A percentile compares a stretch with the other conserved stretches of the same genome.
Evolutionary conservation across 2,888 invertebrate species (phyloP).

Genomic region (Nasonovia ribisnigri): DNA sequence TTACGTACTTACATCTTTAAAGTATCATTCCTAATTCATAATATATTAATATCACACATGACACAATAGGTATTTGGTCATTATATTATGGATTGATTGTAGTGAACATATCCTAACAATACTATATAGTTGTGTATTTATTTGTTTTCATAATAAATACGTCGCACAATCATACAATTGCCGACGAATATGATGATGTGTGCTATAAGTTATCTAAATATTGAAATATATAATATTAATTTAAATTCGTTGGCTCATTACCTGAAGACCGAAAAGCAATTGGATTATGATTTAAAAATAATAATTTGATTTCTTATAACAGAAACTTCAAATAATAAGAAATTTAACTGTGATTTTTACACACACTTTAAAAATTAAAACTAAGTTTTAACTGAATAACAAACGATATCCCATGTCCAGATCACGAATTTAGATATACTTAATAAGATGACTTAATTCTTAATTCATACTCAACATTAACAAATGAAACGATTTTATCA

Average conservation of each 20-base stretch:
- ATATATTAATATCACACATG: too few species aligned
- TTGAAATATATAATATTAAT: background rate
- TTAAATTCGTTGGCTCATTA: background rate
- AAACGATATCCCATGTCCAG: background rate
- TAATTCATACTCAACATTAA: too few species aligned
- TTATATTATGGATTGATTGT: too few species aligned
- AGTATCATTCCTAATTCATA: background rate
- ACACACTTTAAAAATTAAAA: background rate
- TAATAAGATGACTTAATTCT: too few species aligned
- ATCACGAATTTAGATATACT: too few species aligned
- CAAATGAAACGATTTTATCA: background rate
- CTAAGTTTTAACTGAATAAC: background rate
- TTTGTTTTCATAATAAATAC: background rate
- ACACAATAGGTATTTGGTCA: too few species aligned
- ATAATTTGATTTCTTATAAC: background rate
- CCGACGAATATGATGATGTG: too few species aligned
- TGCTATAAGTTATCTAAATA: too few species aligned
- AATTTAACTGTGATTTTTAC: background rate
- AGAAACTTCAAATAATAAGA: background rate
- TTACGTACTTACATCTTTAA: background rate
- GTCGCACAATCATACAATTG: background rate
- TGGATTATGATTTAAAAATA: background rate
- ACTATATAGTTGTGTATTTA: too few species aligned
- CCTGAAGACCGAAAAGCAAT: background rate
- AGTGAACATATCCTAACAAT: too few species aligned